These are phyloP conservation scores for Gonatopus flavifemur DNA, from an alignment of 1,140 invertebrate genomes.

Conservation along the genomic window DNA sequence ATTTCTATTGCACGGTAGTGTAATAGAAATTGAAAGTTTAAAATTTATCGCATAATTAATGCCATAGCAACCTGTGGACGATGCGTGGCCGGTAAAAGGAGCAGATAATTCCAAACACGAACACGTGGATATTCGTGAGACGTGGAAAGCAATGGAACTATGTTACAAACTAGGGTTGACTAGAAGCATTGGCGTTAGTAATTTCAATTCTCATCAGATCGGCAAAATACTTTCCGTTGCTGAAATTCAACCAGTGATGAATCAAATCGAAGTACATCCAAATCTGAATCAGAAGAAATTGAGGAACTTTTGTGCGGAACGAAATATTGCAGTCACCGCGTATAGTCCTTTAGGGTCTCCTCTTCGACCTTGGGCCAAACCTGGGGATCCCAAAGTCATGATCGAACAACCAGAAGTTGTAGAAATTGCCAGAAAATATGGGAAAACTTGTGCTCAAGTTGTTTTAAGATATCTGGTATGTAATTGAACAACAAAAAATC, in stretches of 20 bases:
- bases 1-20: no score
- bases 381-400: conserved; percentile 59
- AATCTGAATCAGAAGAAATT: conserved; percentile 80
- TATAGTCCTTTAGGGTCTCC: conserved; percentile 81
- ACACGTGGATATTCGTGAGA: conserved; percentile 77
- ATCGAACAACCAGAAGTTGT: conserved; percentile 63
- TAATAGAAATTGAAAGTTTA: no score
- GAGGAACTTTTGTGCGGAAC: conserved; percentile 68
- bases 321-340: conserved; percentile 72
- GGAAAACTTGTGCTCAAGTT: conserved; percentile 70
- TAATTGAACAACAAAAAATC: no score
- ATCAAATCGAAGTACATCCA: conserved; percentile 86
- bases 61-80: no score
- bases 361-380: conserved; percentile 58
- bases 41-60: no score
- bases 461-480: conserved; percentile 68
- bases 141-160: conserved; percentile 85
- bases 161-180: conserved; percentile 71
- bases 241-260: conserved; percentile 73
- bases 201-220: conserved; percentile 86
- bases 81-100: conserved; percentile 58
- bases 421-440: conserved; percentile 65
- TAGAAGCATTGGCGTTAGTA: conserved; percentile 84
- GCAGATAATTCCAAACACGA: conserved; percentile 58
- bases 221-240: conserved; percentile 68